Conservation (phyloP, 2,113 vertebrate genomes). For the Prionailurus bengalensis region DNA sequence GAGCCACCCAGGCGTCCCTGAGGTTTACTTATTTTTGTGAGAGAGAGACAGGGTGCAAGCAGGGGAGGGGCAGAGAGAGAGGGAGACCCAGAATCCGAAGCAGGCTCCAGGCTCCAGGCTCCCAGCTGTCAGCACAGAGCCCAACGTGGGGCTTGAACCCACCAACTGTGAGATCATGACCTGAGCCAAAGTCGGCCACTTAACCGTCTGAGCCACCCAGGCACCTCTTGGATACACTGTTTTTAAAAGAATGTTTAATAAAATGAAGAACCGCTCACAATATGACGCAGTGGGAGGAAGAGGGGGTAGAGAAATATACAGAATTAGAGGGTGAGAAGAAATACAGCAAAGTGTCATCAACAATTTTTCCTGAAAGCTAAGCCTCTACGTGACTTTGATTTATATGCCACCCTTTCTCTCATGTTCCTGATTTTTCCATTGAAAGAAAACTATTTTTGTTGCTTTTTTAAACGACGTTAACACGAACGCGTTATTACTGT, state of each 20-base stretch:
- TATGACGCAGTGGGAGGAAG: neutral
- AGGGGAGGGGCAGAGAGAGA: no score
- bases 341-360: neutral
- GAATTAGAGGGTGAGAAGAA: neutral
- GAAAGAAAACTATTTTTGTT: neutral
- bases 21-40: no score
- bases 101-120: fast-evolving
- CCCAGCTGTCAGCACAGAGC: no score
- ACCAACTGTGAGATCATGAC: no score
- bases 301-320: neutral
- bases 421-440: neutral
- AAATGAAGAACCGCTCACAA: neutral
- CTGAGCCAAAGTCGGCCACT: no score
- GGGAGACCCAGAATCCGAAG: no score
- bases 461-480: neutral
- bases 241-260: neutral
- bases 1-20: no score
- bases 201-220: no score
- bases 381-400: neutral
- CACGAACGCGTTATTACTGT: neutral
- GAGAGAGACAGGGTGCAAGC: no score
- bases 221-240: neutral
- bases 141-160: no score
- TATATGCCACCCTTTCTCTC: neutral
- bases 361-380: neutral